Conservation (phyloP, 2,113 vertebrate species). For the Arothron firmamentum region DNA sequence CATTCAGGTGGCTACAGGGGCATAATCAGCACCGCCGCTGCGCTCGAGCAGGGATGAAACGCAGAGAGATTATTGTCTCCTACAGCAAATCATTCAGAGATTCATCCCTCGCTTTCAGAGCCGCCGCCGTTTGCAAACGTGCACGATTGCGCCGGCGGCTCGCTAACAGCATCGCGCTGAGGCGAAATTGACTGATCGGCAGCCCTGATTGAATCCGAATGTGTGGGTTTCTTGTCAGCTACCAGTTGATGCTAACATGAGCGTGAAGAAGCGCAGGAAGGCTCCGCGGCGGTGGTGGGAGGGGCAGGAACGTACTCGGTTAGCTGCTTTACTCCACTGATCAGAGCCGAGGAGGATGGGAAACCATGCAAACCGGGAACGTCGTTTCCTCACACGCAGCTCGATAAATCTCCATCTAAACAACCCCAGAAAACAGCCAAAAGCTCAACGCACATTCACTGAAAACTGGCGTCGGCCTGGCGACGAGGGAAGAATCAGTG, state of each 20-base stretch:
- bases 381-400: neutral
- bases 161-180: conserved; percentile 34
- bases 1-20: neutral
- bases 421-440: conserved; percentile 30
- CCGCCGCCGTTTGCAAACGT: conserved; percentile 54
- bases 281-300: neutral
- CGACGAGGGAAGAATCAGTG: neutral
- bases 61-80: conserved; percentile 40
- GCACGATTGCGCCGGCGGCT: conserved; percentile 25
- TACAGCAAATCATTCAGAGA: conserved; percentile 47
- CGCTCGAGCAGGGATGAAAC: conserved; percentile 26
- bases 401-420: conserved; percentile 5
- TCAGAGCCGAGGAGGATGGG: conserved; percentile 3
- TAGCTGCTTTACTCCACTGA: conserved; percentile 23
- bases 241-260: conserved; percentile 34
- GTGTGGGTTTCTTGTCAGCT: conserved; percentile 16
- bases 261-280: neutral
- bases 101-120: conserved; percentile 60
- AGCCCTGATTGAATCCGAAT: conserved; percentile 26
- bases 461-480: conserved; percentile 28
- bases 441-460: conserved; percentile 15
- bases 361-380: conserved; percentile 37
- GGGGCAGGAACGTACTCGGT: conserved; percentile 8
- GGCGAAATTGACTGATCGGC: conserved; percentile 50
- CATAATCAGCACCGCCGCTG: conserved; percentile 6